A percentile compares a stretch with the other conserved stretches of the same genome.
phyloP scores from a whole-genome alignment of 2,113 vertebrate species.

The Phrynosoma platyrhinos region DNA sequence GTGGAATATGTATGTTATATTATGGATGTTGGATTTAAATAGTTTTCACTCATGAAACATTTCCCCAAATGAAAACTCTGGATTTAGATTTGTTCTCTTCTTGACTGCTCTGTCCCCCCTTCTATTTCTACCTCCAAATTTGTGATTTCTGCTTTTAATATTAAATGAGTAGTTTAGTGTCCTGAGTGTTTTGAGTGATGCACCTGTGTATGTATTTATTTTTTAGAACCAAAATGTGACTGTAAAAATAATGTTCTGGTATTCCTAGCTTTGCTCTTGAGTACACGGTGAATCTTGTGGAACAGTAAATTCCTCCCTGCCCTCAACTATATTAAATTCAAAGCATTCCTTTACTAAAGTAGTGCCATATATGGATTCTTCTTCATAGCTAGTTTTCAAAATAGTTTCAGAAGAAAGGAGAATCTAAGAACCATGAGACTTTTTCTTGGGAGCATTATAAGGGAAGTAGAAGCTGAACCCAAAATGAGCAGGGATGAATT shows the following conservation, averaged over 20 bases:
- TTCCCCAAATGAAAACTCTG: slow-evolving; percentile 21
- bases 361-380: background rate
- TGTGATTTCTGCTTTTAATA: slow-evolving; percentile 34
- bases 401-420: background rate
- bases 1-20: background rate
- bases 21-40: background rate
- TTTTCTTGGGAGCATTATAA: background rate
- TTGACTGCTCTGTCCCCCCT: background rate
- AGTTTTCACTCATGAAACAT: slow-evolving; percentile 11
- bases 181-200: slow-evolving; percentile 2
- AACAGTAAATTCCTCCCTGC: background rate
- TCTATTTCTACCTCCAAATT: slow-evolving; percentile 14
- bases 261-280: slow-evolving; percentile 19
- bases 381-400: background rate
- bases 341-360: background rate
- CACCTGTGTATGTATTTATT: slow-evolving; percentile 15
- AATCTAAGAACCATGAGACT: background rate
- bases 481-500: background rate
- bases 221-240: slow-evolving; percentile 57
- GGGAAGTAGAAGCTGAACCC: background rate
- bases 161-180: slow-evolving; percentile 14
- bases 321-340: background rate
- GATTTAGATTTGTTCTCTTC: background rate
- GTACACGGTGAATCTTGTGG: background rate
- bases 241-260: background rate